Evolutionary conservation across 64 coral and sea anemone species (phyloP), one percentile per base, ranked within the genome.

Genomic region (Astreopora myriophthalma): DNA sequence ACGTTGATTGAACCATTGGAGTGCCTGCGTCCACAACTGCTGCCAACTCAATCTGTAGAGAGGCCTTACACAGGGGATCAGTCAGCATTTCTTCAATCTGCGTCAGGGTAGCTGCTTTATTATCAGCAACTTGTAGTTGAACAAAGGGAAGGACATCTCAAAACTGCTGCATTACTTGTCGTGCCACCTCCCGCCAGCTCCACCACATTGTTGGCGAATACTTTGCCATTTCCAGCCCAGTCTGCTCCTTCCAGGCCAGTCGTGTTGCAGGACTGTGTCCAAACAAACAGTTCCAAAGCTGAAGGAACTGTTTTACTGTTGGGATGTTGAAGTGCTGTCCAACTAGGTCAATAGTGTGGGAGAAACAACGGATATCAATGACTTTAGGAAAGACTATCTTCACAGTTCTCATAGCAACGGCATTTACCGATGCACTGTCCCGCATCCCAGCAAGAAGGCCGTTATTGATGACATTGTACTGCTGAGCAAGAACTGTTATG

Each of bases 161-260:
- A 48, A 84, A 91, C 36, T 91, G 89, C 17, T 82, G 62, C 89
- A 91, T 91, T 14, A 84, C 16, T 36, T 91, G 89, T 13, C 84
- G 49, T 71, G 89, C 89, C 6, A 91, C 78, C n/a, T 91, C 89
- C 89, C 89, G 84, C 89, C 76, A 91, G 76, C 89, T 91, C 89
- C 89, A 91, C 89, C 76, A 91, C 75, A 76, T 52, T 32, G 77
- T 91, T 57, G 89, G 89, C 7, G 78, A 69, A 14, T 91, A 91
- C 25, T 25, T 71, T 55, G 70, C 71, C 13, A 26, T 91, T 8
- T 76, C 71, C 4, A 83, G 82, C 39, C 89, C 89, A 0, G 77
- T 91, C 0, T 57, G 76, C 76, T 91, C 77, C 71, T 42, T 82
- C 89, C 60, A 83, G 6, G 89, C 89, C 7, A 91, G 22, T 71